Base-by-base conservation (phyloP, 2,888 invertebrate genomes). In the Limnephilus marmoratus region DNA sequence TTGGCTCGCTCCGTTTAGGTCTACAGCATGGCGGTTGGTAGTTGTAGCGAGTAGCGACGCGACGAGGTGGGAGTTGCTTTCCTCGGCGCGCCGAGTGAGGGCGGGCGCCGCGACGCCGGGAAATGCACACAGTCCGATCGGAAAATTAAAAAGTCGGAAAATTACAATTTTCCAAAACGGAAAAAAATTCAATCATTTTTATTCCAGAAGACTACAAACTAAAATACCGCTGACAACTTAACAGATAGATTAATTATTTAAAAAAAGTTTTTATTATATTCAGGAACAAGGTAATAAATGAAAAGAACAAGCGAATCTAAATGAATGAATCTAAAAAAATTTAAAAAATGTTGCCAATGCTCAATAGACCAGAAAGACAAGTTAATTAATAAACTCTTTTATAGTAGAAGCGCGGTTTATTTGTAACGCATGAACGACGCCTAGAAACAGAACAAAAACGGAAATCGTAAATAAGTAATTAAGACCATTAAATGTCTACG, bases 81-180 rank as follows among this genome's bases (percentile, higher is more conserved):
- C 95, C 95, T 95, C 95, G 95, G 95, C 95, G 95, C 96, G 96
- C 94, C 95, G 94, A 31, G 85, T 90, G 92, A 85, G 89, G 81
- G 87, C 87, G 53, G 90, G 91, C 94, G 94, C 94, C 94, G 94
- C 68, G 68, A 53, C 68, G 86, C 29, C 86, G 24, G 49, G 24
- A 68, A 68, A 68, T 68, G n/a, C 68, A 68, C 24, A 68, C 2
- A n/a, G 24, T 2, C 0, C 29, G 15, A 82, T 82, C 13, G 68
- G 68, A 24, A 68, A 53, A 53, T 53, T 0, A 3, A 7, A 53
- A 53, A 53, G 5, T n/a, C 7, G 15, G 15, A 15, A 49, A 49
- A 49, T 68, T 1, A 24, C 7, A 68, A 5, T 68, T 68, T 24
- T 24, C 24, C 24, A 24, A 68, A 68, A 68, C 24, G 9, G n/a